These are phyloP conservation scores for Mesitornis unicolor DNA, from an alignment of 2,113 vertebrate genomes.

Conservation along the genomic window DNA sequence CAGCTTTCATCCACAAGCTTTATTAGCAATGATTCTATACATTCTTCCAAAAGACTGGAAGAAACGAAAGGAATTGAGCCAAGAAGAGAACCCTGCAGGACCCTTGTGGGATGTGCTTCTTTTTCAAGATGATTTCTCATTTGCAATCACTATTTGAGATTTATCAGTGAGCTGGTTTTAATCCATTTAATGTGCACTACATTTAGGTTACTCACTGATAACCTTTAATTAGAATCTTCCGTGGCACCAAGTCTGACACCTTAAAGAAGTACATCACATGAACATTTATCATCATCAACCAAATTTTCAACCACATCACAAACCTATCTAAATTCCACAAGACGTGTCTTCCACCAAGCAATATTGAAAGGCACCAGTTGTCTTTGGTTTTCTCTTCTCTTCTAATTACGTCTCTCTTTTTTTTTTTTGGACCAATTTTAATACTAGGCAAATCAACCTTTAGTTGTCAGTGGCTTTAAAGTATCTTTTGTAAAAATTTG, in stretches of 20 bases:
- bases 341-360: neutral
- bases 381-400: neutral
- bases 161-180: neutral
- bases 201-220: neutral
- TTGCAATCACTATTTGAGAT: neutral
- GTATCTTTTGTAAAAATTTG: neutral
- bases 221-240: neutral
- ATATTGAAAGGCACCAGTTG: neutral
- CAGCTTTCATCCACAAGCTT: neutral
- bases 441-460: neutral
- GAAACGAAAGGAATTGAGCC: neutral
- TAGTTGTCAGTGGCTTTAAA: neutral
- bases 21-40: neutral
- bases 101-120: neutral
- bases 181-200: neutral
- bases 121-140: neutral
- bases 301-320: neutral
- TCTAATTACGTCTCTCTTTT: neutral
- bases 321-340: neutral
- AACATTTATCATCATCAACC: neutral
- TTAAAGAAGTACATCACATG: neutral
- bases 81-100: neutral
- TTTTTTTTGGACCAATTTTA: neutral
- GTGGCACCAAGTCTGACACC: neutral
- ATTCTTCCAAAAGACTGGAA: neutral